Base-by-base conservation (phyloP, 2,888 invertebrate species). In the Parapristionchus giblindavisi region DNA sequence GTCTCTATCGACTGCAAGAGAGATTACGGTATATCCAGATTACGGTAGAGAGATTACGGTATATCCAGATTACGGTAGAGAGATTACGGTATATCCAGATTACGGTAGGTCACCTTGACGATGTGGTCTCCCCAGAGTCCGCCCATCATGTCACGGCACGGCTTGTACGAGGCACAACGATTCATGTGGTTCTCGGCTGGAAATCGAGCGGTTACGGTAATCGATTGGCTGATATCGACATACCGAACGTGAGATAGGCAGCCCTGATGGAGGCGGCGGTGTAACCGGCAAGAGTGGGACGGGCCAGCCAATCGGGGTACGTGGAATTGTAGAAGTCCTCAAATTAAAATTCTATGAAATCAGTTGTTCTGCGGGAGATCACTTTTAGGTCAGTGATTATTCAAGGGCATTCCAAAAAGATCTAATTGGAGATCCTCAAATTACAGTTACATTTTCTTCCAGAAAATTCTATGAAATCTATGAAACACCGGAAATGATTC, bases 81-180 rank as follows among this genome's bases (percentile, higher is more conserved):
- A 52, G 4, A 52, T 8, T 52, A 11, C 24, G 43, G 43, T 14
- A 43, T 14, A 17, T 43, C 43, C 11, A 43, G 17, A 8, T 14
- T 43, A n/a, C n/a, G 4, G 14, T 6, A 65, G 27, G 38, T 34
- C 14, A 71, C 70, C 51, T 52, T 17, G 38, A 71, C 34, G 27
- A 73, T 60, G 43, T 73, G 34, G 3, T 51, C 43, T 21, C n/a
- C 61, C 73, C 73, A 73, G 21, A 56, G 48, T 38, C 70, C 70
- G 3, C 73, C 73, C 73, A 73, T 73, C 73, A 73, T 60, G n/a
- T 73, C 27, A 6, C 73, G 29, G 51, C 73, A 73, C 14, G 73
- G 73, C 8, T 36, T 51, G 73, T 73, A 60, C 34, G 43, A 21
- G 14, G 73, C 73, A 32, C 73, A 73, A 3, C 24, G 21, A 17